Conservation (phyloP, 92 coral and sea anemone species). For the Porites evermanni region DNA sequence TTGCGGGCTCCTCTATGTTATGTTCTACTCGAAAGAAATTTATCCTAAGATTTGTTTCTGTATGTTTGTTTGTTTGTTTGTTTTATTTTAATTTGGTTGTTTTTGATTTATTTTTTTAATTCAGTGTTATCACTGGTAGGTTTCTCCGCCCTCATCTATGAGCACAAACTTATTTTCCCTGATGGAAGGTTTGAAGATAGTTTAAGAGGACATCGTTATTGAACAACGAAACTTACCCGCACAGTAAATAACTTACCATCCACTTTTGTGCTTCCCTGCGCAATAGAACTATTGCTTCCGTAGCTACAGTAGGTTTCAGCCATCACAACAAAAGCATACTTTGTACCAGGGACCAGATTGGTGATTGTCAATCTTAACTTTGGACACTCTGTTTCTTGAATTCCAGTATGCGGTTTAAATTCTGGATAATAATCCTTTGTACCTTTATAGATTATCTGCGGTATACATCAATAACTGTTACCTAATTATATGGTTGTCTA, state of each 20-base stretch:
- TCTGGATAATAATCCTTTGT: conserved; percentile 9
- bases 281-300: conserved; percentile 6
- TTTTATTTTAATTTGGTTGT: no score
- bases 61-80: no score
- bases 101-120: no score
- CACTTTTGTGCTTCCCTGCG: background rate
- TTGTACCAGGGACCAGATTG: conserved; percentile 31
- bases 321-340: conserved; percentile 16
- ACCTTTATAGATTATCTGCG: background rate
- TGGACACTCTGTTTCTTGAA: background rate
- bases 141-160: no score
- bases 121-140: no score
- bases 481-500: no score
- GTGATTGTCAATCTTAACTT: background rate
- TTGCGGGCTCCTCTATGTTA: no score
- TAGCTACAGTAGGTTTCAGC: conserved; percentile 24
- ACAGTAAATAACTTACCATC: background rate
- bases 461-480: background rate
- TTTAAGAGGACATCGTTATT: no score
- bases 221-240: background rate
- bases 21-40: no score
- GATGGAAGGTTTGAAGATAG: no score
- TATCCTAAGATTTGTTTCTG: no score
- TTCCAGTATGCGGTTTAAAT: background rate
- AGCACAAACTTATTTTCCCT: no score